Conservation (phyloP, 2,888 invertebrate species). For the Drosophila quinaria region DNA sequence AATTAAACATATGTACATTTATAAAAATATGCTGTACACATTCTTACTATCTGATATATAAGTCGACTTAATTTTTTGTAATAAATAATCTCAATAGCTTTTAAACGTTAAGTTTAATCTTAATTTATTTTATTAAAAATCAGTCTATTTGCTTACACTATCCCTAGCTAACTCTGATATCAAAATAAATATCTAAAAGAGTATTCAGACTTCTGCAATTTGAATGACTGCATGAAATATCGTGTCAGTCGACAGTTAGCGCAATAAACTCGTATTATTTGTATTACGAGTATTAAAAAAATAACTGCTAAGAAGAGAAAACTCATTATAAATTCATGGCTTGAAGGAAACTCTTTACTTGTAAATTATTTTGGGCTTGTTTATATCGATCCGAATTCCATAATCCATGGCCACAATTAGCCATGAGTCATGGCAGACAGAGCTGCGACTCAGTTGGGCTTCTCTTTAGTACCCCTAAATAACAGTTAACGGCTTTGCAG, state of each 20-base stretch:
- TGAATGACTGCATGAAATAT: not conserved
- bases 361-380: constrained; percentile 14
- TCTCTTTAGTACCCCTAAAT: constrained; percentile 9
- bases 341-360: constrained; percentile 5
- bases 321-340: constrained; percentile 18
- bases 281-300: not conserved
- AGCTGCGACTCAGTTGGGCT: not conserved
- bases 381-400: constrained; percentile 49
- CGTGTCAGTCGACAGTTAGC: constrained; percentile 14
- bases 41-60: too few relatives aligned
- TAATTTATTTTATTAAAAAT: not conserved
- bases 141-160: too few relatives aligned
- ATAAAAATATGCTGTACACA: too few relatives aligned
- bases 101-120: not conserved
- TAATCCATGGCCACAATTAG: constrained; percentile 27
- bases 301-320: not conserved
- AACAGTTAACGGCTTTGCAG: constrained; percentile 12
- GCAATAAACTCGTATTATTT: constrained; percentile 3
- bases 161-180: not conserved
- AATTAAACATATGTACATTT: too few relatives aligned
- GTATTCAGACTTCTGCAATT: constrained; percentile 1
- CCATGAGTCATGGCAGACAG: constrained; percentile 35
- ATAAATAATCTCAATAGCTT: not conserved
- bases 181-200: not conserved
- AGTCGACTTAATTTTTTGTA: not conserved